Percentiles rank a stretch among this genome's conserved stretches.
These are phyloP conservation scores for Enteromius anoplus DNA, from an alignment of 2,797 vertebrate species.

Conservation along the genomic window DNA sequence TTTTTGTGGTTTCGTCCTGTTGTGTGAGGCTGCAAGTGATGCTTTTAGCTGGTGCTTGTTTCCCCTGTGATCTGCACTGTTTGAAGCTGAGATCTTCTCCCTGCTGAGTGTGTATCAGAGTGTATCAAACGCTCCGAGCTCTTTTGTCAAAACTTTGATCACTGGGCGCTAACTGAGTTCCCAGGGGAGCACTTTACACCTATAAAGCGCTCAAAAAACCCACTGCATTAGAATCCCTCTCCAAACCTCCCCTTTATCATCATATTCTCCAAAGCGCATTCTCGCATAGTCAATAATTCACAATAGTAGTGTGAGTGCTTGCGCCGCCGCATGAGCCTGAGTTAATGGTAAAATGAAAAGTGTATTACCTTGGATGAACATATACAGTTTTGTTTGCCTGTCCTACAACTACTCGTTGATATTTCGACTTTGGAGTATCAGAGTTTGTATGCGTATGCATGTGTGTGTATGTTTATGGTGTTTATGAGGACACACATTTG, in stretches of 20 bases:
- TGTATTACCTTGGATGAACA: neutral
- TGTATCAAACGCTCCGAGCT: conserved; percentile 48
- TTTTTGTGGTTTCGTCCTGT: neutral
- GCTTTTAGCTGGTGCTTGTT: conserved; percentile 49
- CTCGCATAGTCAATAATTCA: conserved; percentile 30
- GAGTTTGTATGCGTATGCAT: neutral
- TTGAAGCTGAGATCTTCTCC: conserved; percentile 49
- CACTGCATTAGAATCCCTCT: conserved; percentile 21
- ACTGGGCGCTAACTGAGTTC: conserved; percentile 46
- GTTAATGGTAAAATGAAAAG: conserved; percentile 13
- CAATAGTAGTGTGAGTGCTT: neutral
- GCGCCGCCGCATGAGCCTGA: neutral
- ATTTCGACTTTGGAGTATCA: neutral
- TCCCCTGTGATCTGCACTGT: conserved; percentile 58
- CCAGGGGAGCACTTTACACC: conserved; percentile 45
- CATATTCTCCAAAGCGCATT: conserved; percentile 26
- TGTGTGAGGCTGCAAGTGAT: conserved; percentile 21
- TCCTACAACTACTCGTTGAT: neutral
- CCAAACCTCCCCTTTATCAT: neutral
- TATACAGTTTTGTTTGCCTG: conserved; percentile 25
- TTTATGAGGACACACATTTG: no score
- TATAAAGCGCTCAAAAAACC: conserved; percentile 36
- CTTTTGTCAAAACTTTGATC: conserved; percentile 59
- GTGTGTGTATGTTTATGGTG: neutral
- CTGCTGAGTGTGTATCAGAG: conserved; percentile 50